Evolutionary conservation across 2,113 vertebrate genomes (phyloP).

Genomic region (Petrocephalus microphthalmus): DNA sequence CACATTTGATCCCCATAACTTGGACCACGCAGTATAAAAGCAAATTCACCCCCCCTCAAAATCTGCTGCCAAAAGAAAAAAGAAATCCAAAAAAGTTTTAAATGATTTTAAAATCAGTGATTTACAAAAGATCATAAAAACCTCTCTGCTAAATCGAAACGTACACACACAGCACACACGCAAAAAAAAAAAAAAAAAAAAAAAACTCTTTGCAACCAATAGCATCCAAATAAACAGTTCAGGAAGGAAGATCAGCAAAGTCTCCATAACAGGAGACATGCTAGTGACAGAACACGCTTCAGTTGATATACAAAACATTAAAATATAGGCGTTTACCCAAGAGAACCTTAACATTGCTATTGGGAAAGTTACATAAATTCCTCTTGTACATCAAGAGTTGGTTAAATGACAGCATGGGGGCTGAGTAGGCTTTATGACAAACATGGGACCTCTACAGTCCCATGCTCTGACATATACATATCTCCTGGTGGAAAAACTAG

Average conservation of each 20-base stretch:
- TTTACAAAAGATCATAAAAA: conserved; percentile 13
- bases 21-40: neutral
- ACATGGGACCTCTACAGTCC: neutral
- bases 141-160: neutral
- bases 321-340: neutral
- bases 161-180: neutral
- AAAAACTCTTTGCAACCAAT: neutral
- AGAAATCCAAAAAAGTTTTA: neutral
- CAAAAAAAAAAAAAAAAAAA: neutral
- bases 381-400: neutral
- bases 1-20: neutral
- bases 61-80: neutral
- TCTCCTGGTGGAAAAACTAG: neutral
- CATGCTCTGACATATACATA: neutral
- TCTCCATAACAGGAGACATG: neutral
- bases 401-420: neutral
- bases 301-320: neutral
- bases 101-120: conserved; percentile 18
- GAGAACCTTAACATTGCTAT: neutral
- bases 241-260: neutral
- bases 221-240: neutral
- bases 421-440: neutral
- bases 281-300: neutral
- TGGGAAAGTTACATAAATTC: neutral
- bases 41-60: neutral